Base-by-base conservation (phyloP, 2,888 invertebrate genomes). In the Leptopilina drosophilae region DNA sequence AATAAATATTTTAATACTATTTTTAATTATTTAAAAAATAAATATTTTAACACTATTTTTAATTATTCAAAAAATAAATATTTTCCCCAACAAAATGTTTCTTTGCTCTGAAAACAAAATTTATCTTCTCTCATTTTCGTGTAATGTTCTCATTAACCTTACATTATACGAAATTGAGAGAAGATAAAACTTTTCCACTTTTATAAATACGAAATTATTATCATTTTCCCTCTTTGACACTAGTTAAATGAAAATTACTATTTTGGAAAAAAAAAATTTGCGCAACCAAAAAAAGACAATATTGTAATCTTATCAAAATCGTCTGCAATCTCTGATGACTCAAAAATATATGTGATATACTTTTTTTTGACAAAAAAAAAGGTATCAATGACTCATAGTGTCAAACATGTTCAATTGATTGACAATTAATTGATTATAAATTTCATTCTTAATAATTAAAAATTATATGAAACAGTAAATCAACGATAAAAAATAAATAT, bases 221-320 rank as follows among this genome's bases (percentile, higher is more conserved):
- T 7, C 49, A 67, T 69, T 69, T 69, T 69, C 69, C 56, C 69
- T 69, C 69, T n/a, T 53, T 69, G 33, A 33, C 46, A 11, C 20
- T 4, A 6, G 53, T 53, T 8, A 26, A 33, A 73, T 56, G 33
- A 8, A n/a, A 73, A 73, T n/a, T 26, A 73, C 33, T 33, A 56
- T 33, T 14, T 59, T 8, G n/a, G 1, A 56, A 56, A 59, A 59
- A 59, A 59, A 20, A 59, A 59, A 2, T 12, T 8, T 59, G 8
- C 5, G n/a, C 15, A 15, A 11, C 5, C 2, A 62, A 62, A 7
- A 20, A 53, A 14, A n/a, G 33, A 73, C 64, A n/a, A 26, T 64
- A 5, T 59, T 56, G 67, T 79, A 84, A 86, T 86, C 87, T 86
- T 87, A 86, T 86, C 86, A 64, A 46, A 33, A 67, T 56, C 67